Conservation (phyloP, 2,888 invertebrate species). For the Cerceris rybyensis region DNA sequence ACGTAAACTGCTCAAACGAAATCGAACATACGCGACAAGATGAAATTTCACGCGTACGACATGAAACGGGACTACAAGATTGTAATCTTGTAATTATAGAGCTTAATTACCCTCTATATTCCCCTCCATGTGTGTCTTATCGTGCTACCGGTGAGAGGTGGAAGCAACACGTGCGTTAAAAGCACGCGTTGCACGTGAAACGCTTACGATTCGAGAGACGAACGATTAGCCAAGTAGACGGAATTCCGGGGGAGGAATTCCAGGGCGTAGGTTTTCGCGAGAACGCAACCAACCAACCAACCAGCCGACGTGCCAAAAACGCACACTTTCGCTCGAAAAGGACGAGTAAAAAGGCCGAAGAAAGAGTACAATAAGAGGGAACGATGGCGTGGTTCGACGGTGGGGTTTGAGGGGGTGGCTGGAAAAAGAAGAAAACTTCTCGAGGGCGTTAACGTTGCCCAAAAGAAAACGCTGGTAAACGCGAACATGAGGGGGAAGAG, state of each 20-base stretch:
- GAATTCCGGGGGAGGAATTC: conserved; percentile 23
- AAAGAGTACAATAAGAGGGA: not conserved
- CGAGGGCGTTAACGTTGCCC: conserved; percentile 50
- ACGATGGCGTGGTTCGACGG: conserved; percentile 3
- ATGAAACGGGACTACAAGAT: conserved; percentile 16
- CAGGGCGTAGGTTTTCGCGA: conserved; percentile 2
- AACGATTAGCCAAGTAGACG: conserved; percentile 9
- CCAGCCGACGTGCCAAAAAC: conserved; percentile 25
- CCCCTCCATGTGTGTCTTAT: conserved; percentile 4
- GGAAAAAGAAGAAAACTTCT: conserved; percentile 22
- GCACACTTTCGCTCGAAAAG: conserved; percentile 21
- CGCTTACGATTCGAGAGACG: not conserved
- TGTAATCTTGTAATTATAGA: conserved; percentile 17
- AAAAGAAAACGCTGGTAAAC: conserved; percentile 46
- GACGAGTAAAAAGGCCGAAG: conserved; percentile 18
- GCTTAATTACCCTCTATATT: conserved; percentile 17
- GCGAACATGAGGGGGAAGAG: conserved; percentile 28
- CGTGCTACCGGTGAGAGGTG: conserved; percentile 1
- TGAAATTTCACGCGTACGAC: conserved; percentile 12
- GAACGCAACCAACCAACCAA: conserved; percentile 2
- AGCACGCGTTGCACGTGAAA: conserved; percentile 10
- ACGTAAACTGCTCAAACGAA: not conserved
- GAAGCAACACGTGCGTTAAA: not conserved
- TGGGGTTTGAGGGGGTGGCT: not conserved
- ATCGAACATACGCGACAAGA: not conserved